Evolutionary conservation across 2,888 invertebrate genomes (phyloP).

Genomic region (Gandaritis pyraliata): DNA sequence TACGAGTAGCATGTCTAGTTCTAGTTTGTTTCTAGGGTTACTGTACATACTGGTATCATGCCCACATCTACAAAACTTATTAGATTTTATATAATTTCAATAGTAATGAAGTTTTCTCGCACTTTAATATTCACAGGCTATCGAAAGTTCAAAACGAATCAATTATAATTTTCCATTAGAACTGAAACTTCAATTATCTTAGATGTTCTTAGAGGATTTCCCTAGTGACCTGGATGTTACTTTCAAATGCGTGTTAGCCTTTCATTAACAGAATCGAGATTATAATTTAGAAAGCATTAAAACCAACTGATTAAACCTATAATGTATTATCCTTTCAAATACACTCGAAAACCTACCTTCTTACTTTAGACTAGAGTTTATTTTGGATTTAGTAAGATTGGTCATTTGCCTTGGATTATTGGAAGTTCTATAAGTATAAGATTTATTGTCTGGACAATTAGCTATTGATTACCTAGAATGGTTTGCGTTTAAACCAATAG

Average conservation of each 20-base stretch:
- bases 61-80: no score
- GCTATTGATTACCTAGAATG: constrained; percentile 62
- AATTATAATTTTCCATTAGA: constrained; percentile 30
- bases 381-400: constrained; percentile 28
- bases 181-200: constrained; percentile 38
- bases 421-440: constrained; percentile 53
- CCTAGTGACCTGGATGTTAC: constrained; percentile 47
- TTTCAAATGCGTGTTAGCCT: constrained; percentile 54
- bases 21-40: no score
- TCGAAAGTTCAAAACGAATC: constrained; percentile 16
- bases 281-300: constrained; percentile 59
- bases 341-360: constrained; percentile 35
- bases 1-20: no score
- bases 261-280: constrained; percentile 54
- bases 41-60: no score
- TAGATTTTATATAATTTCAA: no score
- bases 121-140: not conserved
- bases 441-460: constrained; percentile 70
- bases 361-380: constrained; percentile 35
- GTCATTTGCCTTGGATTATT: constrained; percentile 48
- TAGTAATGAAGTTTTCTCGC: no score
- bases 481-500: constrained; percentile 61
- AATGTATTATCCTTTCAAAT: constrained; percentile 36
- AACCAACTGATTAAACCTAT: constrained; percentile 51
- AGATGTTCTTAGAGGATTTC: constrained; percentile 41